Evolutionary conservation across 2,888 invertebrate genomes (phyloP), one percentile per base, ranked within the genome.

Genomic region (Dilophus febrilis): DNA sequence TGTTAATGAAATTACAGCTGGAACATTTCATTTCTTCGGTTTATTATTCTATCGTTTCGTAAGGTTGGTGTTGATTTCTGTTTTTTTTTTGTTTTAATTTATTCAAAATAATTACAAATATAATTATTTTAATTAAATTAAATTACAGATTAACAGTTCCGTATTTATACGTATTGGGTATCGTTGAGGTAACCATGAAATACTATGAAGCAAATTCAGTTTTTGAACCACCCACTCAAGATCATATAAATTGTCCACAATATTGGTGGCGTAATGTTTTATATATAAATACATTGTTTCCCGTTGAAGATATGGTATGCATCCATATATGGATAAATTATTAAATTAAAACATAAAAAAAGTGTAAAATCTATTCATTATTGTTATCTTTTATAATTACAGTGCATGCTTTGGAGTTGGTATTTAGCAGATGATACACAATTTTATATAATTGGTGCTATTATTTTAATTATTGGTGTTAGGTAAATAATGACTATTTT

Each of bases 381-480:
- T 22, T 22, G 8, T 22, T 22, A 22, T 8, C 8, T 6, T 22
- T 22, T 22, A 22, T 22, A 22, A 22, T 4, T 22, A 34, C 65
- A 86, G 85, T 87, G 86, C 56, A 86, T 87, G 86, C 57, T 86
- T 28, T 87, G 86, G 86, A 86, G 85, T 65, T 87, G 86, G 86
- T 86, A 87, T 54, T 64, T 87, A 35, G 81, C 86, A 1, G 84
- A 86, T 51, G 86, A 87, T 55, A 84, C 85, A 0, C 86, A 86
- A 54, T 86, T 87, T 61, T 87, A 86, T 55, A 74, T 83, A 2
- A 70, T 87, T 45, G 84, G 85, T 44, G 81, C 81, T 1, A 70
- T 86, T 5, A 73, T 86, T 27, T 66, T 86, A n/a, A 79, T 87
- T 39, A 57, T 86, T 37, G 84, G 82, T 1, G 76, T 80, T 13